A percentile compares a stretch with the other conserved stretches of the same genome.
Evolutionary conservation across 2,888 invertebrate species (phyloP).

Genomic region (Agrotis exclamationis): DNA sequence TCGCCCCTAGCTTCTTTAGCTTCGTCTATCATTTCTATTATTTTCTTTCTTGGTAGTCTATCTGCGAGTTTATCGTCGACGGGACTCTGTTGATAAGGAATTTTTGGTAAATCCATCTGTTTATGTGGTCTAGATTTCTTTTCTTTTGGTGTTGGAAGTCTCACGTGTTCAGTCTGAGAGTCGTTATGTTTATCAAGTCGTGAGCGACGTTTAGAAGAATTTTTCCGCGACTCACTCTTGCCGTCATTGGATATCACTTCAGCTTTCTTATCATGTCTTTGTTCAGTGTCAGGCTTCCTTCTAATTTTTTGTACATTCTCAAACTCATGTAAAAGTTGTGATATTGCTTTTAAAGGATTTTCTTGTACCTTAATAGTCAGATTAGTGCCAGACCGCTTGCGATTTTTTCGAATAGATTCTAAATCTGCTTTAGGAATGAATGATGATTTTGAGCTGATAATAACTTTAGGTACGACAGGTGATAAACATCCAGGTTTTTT

Average conservation of each 20-base stretch:
- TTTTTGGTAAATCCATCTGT: conserved; percentile 59
- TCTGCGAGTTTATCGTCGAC: conserved; percentile 69
- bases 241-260: conserved; percentile 66
- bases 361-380: conserved; percentile 68
- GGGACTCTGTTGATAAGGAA: conserved; percentile 54
- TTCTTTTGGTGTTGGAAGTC: conserved; percentile 54
- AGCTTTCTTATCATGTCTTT: conserved; percentile 70
- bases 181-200: conserved; percentile 72
- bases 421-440: conserved; percentile 64
- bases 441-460: conserved; percentile 78
- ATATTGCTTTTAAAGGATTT: conserved; percentile 85
- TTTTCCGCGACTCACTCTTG: conserved; percentile 66
- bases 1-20: conserved; percentile 86
- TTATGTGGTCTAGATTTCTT: conserved; percentile 58
- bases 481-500: conserved; percentile 61
- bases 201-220: conserved; percentile 68
- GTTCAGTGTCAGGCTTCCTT: conserved; percentile 69
- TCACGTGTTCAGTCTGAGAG: conserved; percentile 51
- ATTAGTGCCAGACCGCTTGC: conserved; percentile 64
- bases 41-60: conserved; percentile 72
- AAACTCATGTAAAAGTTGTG: conserved; percentile 83
- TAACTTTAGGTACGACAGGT: conserved; percentile 79
- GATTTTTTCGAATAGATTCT: conserved; percentile 72
- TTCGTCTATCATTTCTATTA: conserved; percentile 83
- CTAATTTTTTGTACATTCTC: conserved; percentile 82